Percentiles rank a stretch among this genome's conserved stretches.
Conservation (phyloP, 1,140 invertebrate species). For the Rhyzopertha dominica region DNA sequence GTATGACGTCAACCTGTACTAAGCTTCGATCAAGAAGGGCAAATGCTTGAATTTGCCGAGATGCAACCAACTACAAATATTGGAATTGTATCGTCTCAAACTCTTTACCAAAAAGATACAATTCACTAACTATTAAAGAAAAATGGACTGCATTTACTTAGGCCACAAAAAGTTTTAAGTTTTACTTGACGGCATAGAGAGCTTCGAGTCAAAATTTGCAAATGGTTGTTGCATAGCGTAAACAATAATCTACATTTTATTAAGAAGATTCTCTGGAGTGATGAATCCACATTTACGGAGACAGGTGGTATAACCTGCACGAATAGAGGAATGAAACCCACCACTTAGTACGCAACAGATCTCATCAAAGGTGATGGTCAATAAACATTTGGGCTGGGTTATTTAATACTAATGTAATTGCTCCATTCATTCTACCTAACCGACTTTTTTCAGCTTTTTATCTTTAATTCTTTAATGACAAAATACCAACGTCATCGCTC, state of each 20-base stretch:
- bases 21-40: conserved; percentile 1
- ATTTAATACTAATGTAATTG: not conserved
- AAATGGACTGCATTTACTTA: not conserved
- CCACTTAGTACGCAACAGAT: conserved; percentile 1
- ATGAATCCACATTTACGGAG: not conserved
- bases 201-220: conserved; percentile 2
- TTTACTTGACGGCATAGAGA: conserved; percentile 1
- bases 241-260: too few relatives aligned
- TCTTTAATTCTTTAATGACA: conserved; percentile 2
- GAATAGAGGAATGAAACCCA: not conserved
- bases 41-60: conserved; percentile 1
- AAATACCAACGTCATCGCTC: not conserved
- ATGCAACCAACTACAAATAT: conserved; percentile 1
- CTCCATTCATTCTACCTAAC: not conserved
- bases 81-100: not conserved
- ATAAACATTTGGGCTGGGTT: too few relatives aligned
- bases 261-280: not conserved
- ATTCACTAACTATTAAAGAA: conserved; percentile 4
- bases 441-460: conserved; percentile 1
- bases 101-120: too few relatives aligned
- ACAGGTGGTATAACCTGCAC: too few relatives aligned
- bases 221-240: too few relatives aligned
- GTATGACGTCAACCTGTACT: conserved; percentile 1
- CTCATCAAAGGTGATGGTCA: too few relatives aligned
- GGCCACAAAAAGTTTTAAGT: conserved; percentile 1